Evolutionary conservation across 2,888 invertebrate genomes (phyloP), one percentile per base, ranked within the genome.

Genomic region (Dexiosoma caninum): DNA sequence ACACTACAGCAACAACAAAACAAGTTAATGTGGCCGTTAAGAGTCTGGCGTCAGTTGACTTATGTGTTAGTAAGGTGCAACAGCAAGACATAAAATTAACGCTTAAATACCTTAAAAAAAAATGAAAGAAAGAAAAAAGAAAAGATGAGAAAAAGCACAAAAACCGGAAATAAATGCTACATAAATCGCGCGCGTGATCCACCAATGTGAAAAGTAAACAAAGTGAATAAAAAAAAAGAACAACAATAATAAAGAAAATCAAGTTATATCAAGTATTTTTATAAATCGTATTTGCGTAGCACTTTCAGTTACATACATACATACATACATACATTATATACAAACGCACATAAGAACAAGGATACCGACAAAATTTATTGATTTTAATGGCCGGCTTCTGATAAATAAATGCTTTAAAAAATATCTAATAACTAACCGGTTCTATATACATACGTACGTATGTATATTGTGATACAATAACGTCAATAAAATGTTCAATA

Each of bases 51-150:
- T 81, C 81, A 81, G 81, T 81, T 81, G 72, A 72, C 69, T 77
- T 81, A 81, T 81, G 77, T 81, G 72, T 81, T 81, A 32, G 72
- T 81, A 81, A 81, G 81, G 81, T 81, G 77, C 81, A 81, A 77
- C 72, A 81, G 81, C 72, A 57, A 72, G 69, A 35, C 37, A 46
- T 40, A 32, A 78, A 70, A 71, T 78, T 64, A 71, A 71, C 77
- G 77, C 77, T 78, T 75, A 32, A 42, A 55, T 35, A 44, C 14
- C 4, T n/a, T n/a, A n/a, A n/a, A n/a, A n/a, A n/a, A n/a, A n/a
- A n/a, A n/a, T n/a, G n/a, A n/a, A n/a, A n/a, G n/a, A 9, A 5
- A 19, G 16, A 49, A 55, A 16, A 37, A 51, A 9, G n/a, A 46
- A 21, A 60, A 27, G 19, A 27, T 6, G 6, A 27, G 6, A 27